Conservation (phyloP, 2,113 vertebrate species). For the Anhinga anhinga region DNA sequence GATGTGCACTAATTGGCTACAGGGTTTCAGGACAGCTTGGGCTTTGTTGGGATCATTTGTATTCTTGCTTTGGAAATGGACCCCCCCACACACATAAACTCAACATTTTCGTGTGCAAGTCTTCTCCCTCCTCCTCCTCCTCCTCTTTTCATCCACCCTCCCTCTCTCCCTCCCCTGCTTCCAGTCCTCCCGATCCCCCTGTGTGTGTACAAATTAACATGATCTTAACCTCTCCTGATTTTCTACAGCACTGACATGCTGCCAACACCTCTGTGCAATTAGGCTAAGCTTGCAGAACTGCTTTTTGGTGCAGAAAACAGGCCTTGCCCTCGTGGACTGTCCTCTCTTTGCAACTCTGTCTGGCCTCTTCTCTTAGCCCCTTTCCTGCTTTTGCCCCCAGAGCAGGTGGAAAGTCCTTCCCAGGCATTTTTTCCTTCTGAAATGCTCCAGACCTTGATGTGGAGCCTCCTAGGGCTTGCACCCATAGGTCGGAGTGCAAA, state of each 20-base stretch:
- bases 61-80: constrained; percentile 84
- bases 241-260: constrained; percentile 14
- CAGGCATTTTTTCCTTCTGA: not conserved
- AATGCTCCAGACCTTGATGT: not conserved
- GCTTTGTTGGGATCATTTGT: constrained; percentile 89
- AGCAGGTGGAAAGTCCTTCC: not conserved
- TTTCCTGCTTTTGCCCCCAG: not conserved
- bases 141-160: not conserved
- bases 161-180: not conserved
- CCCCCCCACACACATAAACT: constrained; percentile 50
- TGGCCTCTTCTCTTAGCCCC: not conserved
- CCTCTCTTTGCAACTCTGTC: not conserved
- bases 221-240: constrained; percentile 62
- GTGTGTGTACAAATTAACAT: constrained; percentile 86
- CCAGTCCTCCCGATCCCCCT: constrained; percentile 55
- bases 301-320: constrained; percentile 12
- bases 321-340: not conserved
- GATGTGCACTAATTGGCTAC: constrained; percentile 96
- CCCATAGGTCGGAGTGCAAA: not conserved
- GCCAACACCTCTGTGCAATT: constrained; percentile 9
- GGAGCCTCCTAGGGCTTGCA: not conserved
- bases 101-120: constrained; percentile 78
- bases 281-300: constrained; percentile 9
- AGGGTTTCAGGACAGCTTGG: constrained; percentile 90
- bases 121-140: constrained; percentile 48